Evolutionary conservation across 1,140 invertebrate species (phyloP).

Genomic region (Doryteuthis pealeii): DNA sequence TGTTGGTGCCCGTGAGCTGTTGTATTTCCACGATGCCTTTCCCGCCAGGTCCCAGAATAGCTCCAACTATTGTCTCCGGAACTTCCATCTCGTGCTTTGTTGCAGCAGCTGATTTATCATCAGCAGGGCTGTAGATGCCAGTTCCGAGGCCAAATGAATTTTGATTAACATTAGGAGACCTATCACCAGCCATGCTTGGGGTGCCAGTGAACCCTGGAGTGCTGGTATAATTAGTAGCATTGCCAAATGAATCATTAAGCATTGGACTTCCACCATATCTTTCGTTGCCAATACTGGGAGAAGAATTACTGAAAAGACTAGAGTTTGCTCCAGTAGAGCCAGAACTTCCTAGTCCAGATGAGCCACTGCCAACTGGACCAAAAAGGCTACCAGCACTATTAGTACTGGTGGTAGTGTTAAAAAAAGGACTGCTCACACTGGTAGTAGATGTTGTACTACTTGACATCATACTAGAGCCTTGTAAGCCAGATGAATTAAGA

Average conservation of each 20-base stretch:
- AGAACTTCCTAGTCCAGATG: conserved; percentile 49
- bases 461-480: conserved; percentile 39
- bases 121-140: conserved; percentile 54
- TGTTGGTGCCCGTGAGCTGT: conserved; percentile 92
- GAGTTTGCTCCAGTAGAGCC: conserved; percentile 50
- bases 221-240: conserved; percentile 38
- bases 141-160: conserved; percentile 80
- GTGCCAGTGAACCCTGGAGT: conserved; percentile 38
- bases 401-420: conserved; percentile 50
- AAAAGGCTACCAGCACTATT: conserved; percentile 47
- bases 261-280: conserved; percentile 52
- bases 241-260: conserved; percentile 52
- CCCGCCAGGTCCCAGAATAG: conserved; percentile 93
- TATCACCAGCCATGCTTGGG: conserved; percentile 35
- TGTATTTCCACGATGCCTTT: conserved; percentile 95
- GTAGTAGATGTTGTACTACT: conserved; percentile 31
- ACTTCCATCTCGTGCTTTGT: conserved; percentile 89
- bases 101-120: conserved; percentile 62
- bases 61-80: conserved; percentile 89
- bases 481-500: conserved; percentile 30
- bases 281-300: conserved; percentile 49
- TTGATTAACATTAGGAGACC: conserved; percentile 67
- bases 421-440: conserved; percentile 38
- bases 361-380: conserved; percentile 56
- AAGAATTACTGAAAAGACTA: conserved; percentile 54